phyloP scores from a whole-genome alignment of 2,888 invertebrate genomes.

The Pammene aurita region DNA sequence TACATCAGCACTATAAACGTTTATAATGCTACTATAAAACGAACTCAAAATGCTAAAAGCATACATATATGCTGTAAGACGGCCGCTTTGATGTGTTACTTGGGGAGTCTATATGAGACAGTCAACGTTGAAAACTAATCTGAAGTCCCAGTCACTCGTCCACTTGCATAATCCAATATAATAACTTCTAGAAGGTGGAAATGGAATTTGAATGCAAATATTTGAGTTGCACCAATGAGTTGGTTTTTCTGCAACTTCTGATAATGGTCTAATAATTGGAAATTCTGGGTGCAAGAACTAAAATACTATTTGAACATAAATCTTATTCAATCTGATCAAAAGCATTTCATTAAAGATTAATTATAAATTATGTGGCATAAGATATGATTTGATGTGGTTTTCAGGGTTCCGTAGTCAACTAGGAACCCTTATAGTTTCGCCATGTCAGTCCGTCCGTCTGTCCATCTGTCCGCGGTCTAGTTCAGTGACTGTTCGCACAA shows the following conservation, averaged over 20 bases:
- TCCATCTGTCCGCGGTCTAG: too few relatives aligned
- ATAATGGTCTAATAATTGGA: background rate
- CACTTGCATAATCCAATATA: conserved; percentile 27
- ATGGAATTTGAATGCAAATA: conserved; percentile 11
- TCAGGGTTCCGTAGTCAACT: too few relatives aligned
- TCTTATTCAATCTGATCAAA: background rate
- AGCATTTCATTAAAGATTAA: background rate
- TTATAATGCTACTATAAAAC: too few relatives aligned
- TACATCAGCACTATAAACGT: too few relatives aligned
- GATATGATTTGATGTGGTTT: too few relatives aligned
- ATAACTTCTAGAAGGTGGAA: conserved; percentile 9
- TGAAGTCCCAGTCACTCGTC: conserved; percentile 12
- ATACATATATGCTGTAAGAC: too few relatives aligned
- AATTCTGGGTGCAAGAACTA: background rate
- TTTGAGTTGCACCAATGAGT: conserved; percentile 1
- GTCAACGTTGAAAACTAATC: conserved; percentile 6
- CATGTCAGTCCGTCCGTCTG: too few relatives aligned
- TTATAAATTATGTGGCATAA: too few relatives aligned
- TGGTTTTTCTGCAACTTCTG: background rate
- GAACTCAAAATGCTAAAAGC: too few relatives aligned
- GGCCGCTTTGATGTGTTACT: too few relatives aligned
- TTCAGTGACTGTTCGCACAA: too few relatives aligned
- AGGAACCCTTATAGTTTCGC: too few relatives aligned
- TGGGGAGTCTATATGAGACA: background rate
- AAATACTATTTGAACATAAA: background rate